Conservation (phyloP, 2,113 vertebrate genomes). For the Ornithorhynchus anatinus region DNA sequence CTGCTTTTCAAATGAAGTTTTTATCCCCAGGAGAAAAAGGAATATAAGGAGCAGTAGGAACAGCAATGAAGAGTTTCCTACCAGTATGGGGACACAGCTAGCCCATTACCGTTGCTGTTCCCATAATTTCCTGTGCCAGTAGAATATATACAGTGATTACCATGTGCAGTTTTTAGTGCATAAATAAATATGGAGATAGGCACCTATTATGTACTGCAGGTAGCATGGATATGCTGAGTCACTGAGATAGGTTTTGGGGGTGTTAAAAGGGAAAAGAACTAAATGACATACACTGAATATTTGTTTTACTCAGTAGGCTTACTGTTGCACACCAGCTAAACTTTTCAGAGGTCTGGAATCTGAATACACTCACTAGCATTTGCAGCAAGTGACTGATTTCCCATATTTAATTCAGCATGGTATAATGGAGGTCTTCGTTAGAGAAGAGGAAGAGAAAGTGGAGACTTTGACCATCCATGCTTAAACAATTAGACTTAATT, state of each 20-base stretch:
- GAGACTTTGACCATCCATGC: accelerated
- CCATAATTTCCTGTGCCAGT: too few species aligned
- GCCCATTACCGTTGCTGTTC: not conserved
- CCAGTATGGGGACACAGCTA: not conserved
- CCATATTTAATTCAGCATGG: not conserved
- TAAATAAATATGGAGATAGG: not conserved
- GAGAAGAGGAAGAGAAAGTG: not conserved
- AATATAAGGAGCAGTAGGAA: too few species aligned
- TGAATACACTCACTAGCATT: not conserved
- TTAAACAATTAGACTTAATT: conserved; percentile 33
- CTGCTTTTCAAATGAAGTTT: too few species aligned
- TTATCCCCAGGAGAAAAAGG: too few species aligned
- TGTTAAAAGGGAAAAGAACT: not conserved
- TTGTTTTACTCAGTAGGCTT: not conserved
- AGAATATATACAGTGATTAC: not conserved
- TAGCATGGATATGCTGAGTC: not conserved
- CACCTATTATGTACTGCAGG: not conserved
- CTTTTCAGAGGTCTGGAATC: accelerated
- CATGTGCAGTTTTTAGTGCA: not conserved
- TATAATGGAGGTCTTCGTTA: not conserved
- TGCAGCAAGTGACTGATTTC: not conserved
- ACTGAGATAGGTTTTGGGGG: not conserved
- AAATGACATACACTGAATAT: not conserved
- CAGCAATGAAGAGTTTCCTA: too few species aligned
- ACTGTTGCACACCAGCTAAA: accelerated